A percentile compares a stretch with the other conserved stretches of the same genome.
Evolutionary conservation across 1,140 invertebrate species (phyloP).

Genomic region (Drosophila tropicalis): DNA sequence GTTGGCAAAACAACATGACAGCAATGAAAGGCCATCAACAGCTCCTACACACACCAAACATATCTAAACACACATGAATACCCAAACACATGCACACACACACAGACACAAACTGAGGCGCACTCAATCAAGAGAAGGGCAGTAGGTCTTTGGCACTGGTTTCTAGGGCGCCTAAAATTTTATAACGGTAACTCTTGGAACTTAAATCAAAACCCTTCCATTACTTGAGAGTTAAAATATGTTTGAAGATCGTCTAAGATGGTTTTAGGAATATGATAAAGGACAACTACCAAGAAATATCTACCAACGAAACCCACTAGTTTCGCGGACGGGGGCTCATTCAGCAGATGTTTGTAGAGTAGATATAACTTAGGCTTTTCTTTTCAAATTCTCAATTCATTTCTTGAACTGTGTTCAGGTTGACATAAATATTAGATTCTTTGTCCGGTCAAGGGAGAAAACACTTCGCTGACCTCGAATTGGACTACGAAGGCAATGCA

Average conservation of each 20-base stretch:
- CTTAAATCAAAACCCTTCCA: background rate
- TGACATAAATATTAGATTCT: too few relatives aligned
- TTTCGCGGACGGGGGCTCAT: too few relatives aligned
- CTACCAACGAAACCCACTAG: too few relatives aligned
- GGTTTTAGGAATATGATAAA: too few relatives aligned
- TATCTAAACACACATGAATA: conserved; percentile 1
- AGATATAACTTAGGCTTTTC: too few relatives aligned
- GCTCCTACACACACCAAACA: background rate
- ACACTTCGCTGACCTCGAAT: too few relatives aligned
- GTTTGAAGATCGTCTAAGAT: background rate
- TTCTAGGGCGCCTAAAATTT: conserved; percentile 2
- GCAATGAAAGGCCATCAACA: conserved; percentile 31
- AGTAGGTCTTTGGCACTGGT: background rate
- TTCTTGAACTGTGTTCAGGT: too few relatives aligned
- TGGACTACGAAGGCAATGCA: too few relatives aligned
- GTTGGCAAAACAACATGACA: conserved; percentile 65
- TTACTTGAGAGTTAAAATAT: background rate
- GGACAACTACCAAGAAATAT: too few relatives aligned
- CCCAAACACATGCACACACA: background rate
- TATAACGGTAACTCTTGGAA: background rate
- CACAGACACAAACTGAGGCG: background rate
- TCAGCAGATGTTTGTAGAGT: too few relatives aligned
- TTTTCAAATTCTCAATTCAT: too few relatives aligned
- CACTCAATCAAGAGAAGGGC: background rate
- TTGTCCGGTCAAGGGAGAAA: too few relatives aligned